phyloP scores from a whole-genome alignment of 2,888 invertebrate genomes.

The Eledone cirrhosa region DNA sequence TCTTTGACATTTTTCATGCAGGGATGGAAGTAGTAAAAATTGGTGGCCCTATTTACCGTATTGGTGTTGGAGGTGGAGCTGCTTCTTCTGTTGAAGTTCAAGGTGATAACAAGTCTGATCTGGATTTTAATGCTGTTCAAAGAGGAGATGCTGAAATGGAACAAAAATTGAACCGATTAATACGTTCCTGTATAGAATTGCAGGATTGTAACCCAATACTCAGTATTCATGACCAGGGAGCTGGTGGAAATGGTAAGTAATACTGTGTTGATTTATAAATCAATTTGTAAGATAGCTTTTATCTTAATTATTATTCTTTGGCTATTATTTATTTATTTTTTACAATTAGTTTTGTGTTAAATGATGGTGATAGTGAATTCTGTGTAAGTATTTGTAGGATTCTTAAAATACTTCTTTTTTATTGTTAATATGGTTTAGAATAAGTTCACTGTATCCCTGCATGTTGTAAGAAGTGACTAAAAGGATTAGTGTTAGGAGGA shows the following conservation, averaged over 20 bases:
- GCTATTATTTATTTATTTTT: too few relatives aligned
- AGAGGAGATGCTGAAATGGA: slow-evolving; percentile 98
- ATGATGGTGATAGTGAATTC: too few relatives aligned
- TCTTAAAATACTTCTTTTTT: too few relatives aligned
- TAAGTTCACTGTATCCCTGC: too few relatives aligned
- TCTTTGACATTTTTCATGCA: slow-evolving; percentile 47
- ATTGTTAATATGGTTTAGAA: too few relatives aligned
- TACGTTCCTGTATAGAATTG: slow-evolving; percentile 89
- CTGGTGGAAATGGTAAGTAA: slow-evolving; percentile 80
- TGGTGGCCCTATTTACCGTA: slow-evolving; percentile 96
- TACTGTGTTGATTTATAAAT: too few relatives aligned
- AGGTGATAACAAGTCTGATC: slow-evolving; percentile 82
- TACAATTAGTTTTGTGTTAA: too few relatives aligned
- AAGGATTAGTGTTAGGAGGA: too few relatives aligned
- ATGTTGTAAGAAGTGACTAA: too few relatives aligned
- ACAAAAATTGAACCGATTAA: slow-evolving; percentile 92
- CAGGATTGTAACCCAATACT: slow-evolving; percentile 82
- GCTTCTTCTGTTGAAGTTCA: slow-evolving; percentile 96
- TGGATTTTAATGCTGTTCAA: slow-evolving; percentile 97
- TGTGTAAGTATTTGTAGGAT: too few relatives aligned
- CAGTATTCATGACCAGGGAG: slow-evolving; percentile 98
- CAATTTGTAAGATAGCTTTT: too few relatives aligned
- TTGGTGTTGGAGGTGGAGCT: slow-evolving; percentile 98
- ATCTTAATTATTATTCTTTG: too few relatives aligned
- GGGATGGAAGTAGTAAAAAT: slow-evolving; percentile 93